A percentile compares a stretch with the other conserved stretches of the same genome.
Evolutionary conservation across 2,888 invertebrate species (phyloP).

Genomic region (Lydus trimaculatus): DNA sequence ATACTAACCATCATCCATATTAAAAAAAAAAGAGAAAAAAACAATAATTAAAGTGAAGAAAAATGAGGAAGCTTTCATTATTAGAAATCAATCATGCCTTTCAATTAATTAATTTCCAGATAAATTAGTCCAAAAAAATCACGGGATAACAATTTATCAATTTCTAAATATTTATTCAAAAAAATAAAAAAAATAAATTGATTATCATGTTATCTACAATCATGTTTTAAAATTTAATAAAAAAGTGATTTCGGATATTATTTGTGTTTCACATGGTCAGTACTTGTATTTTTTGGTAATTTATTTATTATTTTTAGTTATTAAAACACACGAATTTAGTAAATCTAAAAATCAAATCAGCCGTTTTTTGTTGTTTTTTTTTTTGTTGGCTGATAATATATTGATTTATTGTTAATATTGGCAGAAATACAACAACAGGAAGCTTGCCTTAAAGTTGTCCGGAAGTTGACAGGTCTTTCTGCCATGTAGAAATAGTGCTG

Average conservation of each 20-base stretch:
- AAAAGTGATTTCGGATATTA: conserved; percentile 12
- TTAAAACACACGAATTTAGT: conserved; percentile 7
- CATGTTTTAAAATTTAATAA: background rate
- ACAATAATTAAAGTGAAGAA: conserved; percentile 12
- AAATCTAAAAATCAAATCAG: background rate
- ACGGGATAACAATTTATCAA: background rate
- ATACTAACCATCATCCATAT: background rate
- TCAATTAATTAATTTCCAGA: background rate
- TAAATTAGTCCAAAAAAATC: too few relatives aligned
- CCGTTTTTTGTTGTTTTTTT: background rate
- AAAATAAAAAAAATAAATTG: too few relatives aligned
- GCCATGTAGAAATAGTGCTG: conserved; percentile 78
- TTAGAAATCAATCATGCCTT: conserved; percentile 7
- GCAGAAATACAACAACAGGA: conserved; percentile 45
- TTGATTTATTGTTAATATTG: conserved; percentile 25
- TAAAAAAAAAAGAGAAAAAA: background rate
- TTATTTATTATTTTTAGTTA: conserved; percentile 14
- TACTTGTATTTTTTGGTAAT: conserved; percentile 14
- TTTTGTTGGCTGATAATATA: too few relatives aligned
- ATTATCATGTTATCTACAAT: too few relatives aligned
- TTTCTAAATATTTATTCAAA: background rate
- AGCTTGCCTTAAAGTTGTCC: conserved; percentile 81
- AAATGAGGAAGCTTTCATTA: conserved; percentile 10
- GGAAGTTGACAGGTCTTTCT: conserved; percentile 73
- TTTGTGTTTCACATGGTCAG: conserved; percentile 4